Evolutionary conservation across 2,797 vertebrate species (phyloP).

Genomic region (Eospalax fontanierii): DNA sequence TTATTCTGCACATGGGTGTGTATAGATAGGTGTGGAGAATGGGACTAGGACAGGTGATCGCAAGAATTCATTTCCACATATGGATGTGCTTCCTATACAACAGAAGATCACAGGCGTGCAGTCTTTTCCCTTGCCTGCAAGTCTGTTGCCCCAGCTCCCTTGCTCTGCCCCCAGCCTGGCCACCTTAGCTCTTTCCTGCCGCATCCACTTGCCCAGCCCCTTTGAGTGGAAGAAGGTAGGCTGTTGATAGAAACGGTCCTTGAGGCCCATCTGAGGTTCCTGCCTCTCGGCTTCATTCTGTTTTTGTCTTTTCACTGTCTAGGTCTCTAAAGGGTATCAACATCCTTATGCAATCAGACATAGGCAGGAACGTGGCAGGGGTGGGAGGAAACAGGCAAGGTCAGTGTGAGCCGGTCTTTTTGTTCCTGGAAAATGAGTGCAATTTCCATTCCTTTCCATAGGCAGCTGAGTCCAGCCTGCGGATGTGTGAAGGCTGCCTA

Average conservation of each 20-base stretch:
- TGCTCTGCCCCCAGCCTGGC: not conserved
- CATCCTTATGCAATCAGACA: not conserved
- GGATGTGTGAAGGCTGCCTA: not conserved
- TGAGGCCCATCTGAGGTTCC: not conserved
- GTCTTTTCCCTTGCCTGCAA: not conserved
- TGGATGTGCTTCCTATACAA: not conserved
- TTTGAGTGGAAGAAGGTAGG: not conserved
- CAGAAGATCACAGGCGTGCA: not conserved
- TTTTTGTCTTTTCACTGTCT: not conserved
- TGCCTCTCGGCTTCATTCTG: not conserved
- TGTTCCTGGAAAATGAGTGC: conserved; percentile 78
- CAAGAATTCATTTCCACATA: rapidly evolving
- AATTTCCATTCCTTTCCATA: conserved; percentile 76
- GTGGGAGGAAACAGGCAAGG: conserved; percentile 53
- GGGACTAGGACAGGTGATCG: not conserved
- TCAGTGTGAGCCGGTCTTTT: conserved; percentile 23
- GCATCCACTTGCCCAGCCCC: not conserved
- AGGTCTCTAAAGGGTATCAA: not conserved
- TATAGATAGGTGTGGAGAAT: not conserved
- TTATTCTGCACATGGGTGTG: conserved; percentile 5
- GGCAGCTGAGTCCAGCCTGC: conserved; percentile 65
- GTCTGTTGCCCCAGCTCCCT: not conserved
- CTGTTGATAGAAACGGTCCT: not conserved
- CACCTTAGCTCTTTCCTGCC: not conserved
- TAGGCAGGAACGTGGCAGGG: conserved; percentile 20